Evolutionary conservation across 2,888 invertebrate genomes (phyloP).

Genomic region (Eupithecia vulgata): DNA sequence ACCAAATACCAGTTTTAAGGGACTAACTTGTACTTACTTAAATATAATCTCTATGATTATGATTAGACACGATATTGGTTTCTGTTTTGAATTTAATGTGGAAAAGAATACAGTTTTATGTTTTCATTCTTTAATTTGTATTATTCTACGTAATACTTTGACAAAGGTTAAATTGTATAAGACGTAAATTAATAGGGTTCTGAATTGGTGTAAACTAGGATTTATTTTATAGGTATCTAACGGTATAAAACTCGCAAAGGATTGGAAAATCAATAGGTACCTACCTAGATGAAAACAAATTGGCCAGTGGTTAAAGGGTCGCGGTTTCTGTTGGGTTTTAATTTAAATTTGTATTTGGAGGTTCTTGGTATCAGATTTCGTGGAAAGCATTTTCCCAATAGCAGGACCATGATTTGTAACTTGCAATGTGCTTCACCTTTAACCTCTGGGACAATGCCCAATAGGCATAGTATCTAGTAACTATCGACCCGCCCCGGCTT

Average conservation of each 20-base stretch:
- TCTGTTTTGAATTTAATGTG: not conserved
- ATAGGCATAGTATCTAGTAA: no score
- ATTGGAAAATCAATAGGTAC: constrained; percentile 63
- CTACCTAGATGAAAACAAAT: constrained; percentile 64
- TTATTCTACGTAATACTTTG: not conserved
- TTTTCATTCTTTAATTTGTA: not conserved
- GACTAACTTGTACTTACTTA: no score
- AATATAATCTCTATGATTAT: no score
- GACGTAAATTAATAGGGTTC: not conserved
- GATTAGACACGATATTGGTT: no score
- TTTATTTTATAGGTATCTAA: not conserved
- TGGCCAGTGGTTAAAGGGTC: constrained; percentile 67
- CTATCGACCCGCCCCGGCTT: no score
- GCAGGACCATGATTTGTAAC: not conserved
- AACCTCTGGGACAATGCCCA: not conserved
- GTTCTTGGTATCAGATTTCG: constrained; percentile 50
- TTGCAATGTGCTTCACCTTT: not conserved
- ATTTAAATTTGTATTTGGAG: constrained; percentile 66
- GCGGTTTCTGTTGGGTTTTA: constrained; percentile 73
- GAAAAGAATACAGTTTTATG: not conserved
- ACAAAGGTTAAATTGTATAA: no score
- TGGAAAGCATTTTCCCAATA: constrained; percentile 19
- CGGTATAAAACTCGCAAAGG: constrained; percentile 56
- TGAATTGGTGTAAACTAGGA: not conserved
- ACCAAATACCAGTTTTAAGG: not conserved